Evolutionary conservation across 1,140 invertebrate genomes (phyloP).

Genomic region (Ladona fulva): DNA sequence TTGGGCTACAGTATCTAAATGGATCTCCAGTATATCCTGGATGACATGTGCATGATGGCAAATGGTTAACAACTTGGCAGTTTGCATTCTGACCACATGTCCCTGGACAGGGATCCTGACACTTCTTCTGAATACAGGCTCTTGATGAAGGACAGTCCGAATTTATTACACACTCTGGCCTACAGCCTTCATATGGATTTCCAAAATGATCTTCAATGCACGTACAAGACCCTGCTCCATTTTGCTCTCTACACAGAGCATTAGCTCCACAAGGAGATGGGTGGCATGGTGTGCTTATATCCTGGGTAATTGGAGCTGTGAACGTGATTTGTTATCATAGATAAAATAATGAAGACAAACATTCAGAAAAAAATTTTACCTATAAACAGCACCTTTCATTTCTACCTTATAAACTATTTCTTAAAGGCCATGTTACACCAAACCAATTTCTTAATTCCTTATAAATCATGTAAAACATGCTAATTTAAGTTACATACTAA

Average conservation of each 20-base stretch:
- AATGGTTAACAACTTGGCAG: constrained; percentile 47
- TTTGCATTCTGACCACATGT: constrained; percentile 44
- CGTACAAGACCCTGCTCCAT: constrained; percentile 39
- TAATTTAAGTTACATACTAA: no score
- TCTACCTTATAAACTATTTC: neutral
- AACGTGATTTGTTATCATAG: neutral
- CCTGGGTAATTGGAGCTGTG: constrained; percentile 14
- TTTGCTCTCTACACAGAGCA: constrained; percentile 38
- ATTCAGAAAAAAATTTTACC: neutral
- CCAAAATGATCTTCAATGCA: constrained; percentile 41
- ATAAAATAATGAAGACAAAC: constrained; percentile 10
- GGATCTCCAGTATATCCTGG: constrained; percentile 45
- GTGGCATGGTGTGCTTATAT: constrained; percentile 27
- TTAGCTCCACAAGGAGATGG: constrained; percentile 35
- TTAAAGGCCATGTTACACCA: neutral
- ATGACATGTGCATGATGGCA: constrained; percentile 42
- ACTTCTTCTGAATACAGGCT: constrained; percentile 48
- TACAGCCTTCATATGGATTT: constrained; percentile 36
- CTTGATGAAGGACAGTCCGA: constrained; percentile 39
- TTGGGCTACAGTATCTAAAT: constrained; percentile 31
- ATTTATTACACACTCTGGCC: constrained; percentile 40
- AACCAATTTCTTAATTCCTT: neutral
- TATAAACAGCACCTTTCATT: constrained; percentile 20
- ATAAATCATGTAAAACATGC: no score
- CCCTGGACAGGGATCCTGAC: constrained; percentile 47